Evolutionary conservation across 2,888 invertebrate species (phyloP), one percentile per base, ranked within the genome.

Genomic region (Drosophila macrospina): DNA sequence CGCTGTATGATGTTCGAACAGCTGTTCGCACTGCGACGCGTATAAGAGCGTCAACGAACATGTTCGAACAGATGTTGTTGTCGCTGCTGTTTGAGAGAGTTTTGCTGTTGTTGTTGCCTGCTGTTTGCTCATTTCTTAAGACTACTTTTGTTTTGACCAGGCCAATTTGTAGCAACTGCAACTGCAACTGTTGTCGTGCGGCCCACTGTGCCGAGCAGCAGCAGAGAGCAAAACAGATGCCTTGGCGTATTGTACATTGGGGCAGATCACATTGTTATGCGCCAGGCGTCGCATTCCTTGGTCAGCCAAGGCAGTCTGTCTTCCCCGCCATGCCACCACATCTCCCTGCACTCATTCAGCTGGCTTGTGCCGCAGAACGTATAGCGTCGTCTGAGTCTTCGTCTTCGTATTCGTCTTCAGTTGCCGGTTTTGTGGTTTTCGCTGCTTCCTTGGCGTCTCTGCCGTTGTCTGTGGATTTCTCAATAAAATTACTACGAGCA

Each of bases 181-280:
- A 50, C 52, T 51, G 79, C 69, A 62, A 74, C 57, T 52, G 37
- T 10, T 10, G 32, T 8, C 41, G 20, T 20, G 37, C 8, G 10
- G 32, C 32, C 41, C 41, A 41, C 41, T 24, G 41, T 41, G 41
- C 41, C 6, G 41, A 11, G 41, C 11, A 16, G 48, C 54, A n/a
- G 67, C 60, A 69, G 63, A 67, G 64, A 67, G 68, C 82, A 13
- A 16, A 30, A 15, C 56, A 52, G 69, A 64, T 81, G 76, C 63
- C 47, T 57, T 41, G 44, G 68, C 69, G 52, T 69, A 67, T 26
- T 28, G 37, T 28, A 71, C 78, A 60, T 47, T 67, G 62, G 63
- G 44, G 48, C 60, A 62, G 61, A 62, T 62, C 71, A 69, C 82
- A 82, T 87, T 87, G 78, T 78, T 89, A 88, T 88, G 90, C 89